Evolutionary conservation across 2,888 invertebrate genomes (phyloP), one percentile per base, ranked within the genome.

Genomic region (Chrysodeixis includens): DNA sequence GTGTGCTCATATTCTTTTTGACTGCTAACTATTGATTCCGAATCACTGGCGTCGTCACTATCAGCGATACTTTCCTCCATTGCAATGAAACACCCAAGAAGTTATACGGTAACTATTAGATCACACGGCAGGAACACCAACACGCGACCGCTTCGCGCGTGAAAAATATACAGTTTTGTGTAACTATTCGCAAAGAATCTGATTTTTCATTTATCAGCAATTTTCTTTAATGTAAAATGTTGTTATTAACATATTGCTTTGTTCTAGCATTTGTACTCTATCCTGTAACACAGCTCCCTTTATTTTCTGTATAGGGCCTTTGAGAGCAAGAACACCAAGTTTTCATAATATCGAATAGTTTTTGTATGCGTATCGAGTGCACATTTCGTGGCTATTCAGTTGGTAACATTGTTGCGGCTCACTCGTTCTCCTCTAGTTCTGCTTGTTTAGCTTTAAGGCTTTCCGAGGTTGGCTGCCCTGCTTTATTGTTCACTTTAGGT

Each of bases 341-440:
- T 82, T 83, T 83, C 78, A 78, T 75, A 82, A 82, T 76, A 74
- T 69, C 68, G 54, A 66, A 84, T 77, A 81, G 83, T 82, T 84
- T 82, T 77, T 69, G 67, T 71, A 60, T 35, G 66, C 60, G 61
- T 74, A 79, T 75, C 63, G 76, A 75, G 74, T 74, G 79, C 80
- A 73, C 71, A 77, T 70, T 82, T 71, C 51, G 69, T 62, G 71
- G 64, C 66, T 59, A 69, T 66, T 81, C 76, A 67, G 62, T 63
- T 53, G 69, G 62, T 55, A 63, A 69, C 44, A 54, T 64, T 71
- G 64, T 68, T 74, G 51, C n/a, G 30, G 12, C 62, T 18, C 10
- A 10, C 18, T n/a, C n/a, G n/a, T n/a, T n/a, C n/a, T 46, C 53
- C 66, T 16, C 30, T 35, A n/a, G n/a, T 59, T 35, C 26, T n/a